Conservation (phyloP, 1,140 invertebrate genomes). For the Lutraria rhynchaena region DNA sequence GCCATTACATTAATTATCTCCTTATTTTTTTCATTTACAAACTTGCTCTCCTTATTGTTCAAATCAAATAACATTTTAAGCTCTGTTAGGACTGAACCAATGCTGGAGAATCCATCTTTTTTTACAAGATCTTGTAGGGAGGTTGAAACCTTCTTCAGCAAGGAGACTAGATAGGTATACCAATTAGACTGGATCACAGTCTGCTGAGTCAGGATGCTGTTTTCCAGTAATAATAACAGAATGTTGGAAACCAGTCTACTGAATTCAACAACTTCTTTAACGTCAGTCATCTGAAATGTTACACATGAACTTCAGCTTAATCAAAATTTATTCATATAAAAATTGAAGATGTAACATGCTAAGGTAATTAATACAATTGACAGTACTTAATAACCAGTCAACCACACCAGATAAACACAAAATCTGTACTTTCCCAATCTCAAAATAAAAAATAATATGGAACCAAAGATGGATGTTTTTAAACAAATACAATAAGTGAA, state of each 20-base stretch:
- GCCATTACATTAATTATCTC: slow-evolving; percentile 19
- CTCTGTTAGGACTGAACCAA: background rate
- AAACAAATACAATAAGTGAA: too few species aligned
- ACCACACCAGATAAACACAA: too few species aligned
- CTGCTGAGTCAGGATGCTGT: slow-evolving; percentile 24
- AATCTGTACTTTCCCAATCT: too few species aligned
- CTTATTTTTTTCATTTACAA: background rate
- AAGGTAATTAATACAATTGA: too few species aligned
- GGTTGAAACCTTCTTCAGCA: slow-evolving; percentile 47
- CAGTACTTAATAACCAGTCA: too few species aligned
- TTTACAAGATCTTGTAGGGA: slow-evolving; percentile 18
- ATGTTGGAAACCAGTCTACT: slow-evolving; percentile 12
- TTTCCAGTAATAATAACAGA: slow-evolving; percentile 1
- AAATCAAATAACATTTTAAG: slow-evolving; percentile 15
- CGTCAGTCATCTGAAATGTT: slow-evolving; percentile 36
- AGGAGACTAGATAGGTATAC: background rate
- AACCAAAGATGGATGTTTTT: too few species aligned
- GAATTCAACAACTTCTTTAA: background rate
- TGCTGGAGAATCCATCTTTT: slow-evolving; percentile 36
- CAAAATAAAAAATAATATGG: too few species aligned
- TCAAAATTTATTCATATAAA: too few species aligned
- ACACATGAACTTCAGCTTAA: too few species aligned
- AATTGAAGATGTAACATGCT: too few species aligned
- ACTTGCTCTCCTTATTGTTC: background rate
- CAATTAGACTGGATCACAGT: background rate